Percentiles rank a stretch among this genome's conserved stretches.
Evolutionary conservation across 2,113 vertebrate genomes (phyloP).

Genomic region (Hippocampus barbouri): DNA sequence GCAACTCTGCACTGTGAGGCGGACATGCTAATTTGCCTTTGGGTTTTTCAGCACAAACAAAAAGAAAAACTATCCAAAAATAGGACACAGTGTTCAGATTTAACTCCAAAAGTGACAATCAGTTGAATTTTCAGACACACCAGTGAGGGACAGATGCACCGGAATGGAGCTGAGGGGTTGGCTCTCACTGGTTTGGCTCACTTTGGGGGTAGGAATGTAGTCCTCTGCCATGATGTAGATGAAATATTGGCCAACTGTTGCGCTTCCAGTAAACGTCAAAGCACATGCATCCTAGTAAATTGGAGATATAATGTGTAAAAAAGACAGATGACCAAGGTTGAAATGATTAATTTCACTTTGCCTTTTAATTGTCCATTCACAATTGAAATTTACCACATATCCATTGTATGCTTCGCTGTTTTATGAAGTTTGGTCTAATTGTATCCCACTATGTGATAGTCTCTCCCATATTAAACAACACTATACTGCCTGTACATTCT

Average conservation of each 20-base stretch:
- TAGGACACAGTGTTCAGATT: not conserved
- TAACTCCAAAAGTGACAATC: not conserved
- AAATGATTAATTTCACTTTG: not conserved
- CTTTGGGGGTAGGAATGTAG: slow-evolving; percentile 22
- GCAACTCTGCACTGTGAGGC: too few relatives aligned
- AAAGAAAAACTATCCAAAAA: not conserved
- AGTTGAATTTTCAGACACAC: slow-evolving; percentile 32
- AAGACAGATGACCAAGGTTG: not conserved
- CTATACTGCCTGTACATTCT: too few relatives aligned
- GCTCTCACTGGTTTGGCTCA: not conserved
- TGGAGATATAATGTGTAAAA: not conserved
- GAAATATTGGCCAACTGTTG: slow-evolving; percentile 50
- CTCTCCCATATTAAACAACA: too few relatives aligned
- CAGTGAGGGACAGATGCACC: slow-evolving; percentile 63
- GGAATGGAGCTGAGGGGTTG: slow-evolving; percentile 60
- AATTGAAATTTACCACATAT: too few relatives aligned
- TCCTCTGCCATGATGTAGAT: slow-evolving; percentile 69
- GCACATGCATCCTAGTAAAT: slow-evolving; percentile 52
- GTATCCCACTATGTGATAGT: too few relatives aligned
- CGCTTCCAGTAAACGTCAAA: slow-evolving; percentile 55
- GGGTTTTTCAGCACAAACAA: too few relatives aligned
- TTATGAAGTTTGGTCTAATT: too few relatives aligned
- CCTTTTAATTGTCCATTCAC: too few relatives aligned
- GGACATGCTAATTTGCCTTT: too few relatives aligned
- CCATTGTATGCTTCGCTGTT: too few relatives aligned